Base-by-base conservation (phyloP, 1,140 invertebrate species). In the Oncopodura yosiiana region DNA sequence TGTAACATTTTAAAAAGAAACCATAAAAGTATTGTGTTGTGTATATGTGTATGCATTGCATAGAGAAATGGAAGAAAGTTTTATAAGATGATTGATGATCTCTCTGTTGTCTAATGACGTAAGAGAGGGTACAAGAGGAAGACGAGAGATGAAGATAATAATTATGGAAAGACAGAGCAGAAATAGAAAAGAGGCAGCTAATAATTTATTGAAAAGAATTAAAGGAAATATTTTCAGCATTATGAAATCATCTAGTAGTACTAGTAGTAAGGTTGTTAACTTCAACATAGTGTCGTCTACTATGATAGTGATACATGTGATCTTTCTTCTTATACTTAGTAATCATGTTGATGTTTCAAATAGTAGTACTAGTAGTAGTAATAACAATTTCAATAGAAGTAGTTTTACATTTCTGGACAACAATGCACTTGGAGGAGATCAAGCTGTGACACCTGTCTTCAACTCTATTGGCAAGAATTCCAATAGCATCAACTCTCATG, bases 291-390 rank as follows among this genome's bases (percentile, higher is more conserved):
- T 43, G 41, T 26, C 24, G 41, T 26, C 27, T 26, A 26, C 24
- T 14, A 32, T 32, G 19, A 30, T 46, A 46, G 44, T 46, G 44
- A 46, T 46, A 32, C 34, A 32, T 46, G 44, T 46, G 44, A 46
- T 46, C 27, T 21, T 46, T 46, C 34, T 46, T 32, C 9, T 46
- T 32, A 46, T 32, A 32, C 21, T 19, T 21, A 34, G 27, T 34
- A 5, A 19, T 32, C 27, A 32, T 46, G 27, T 46, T 19, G 44
- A 16, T 21, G n/a, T n/a, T n/a, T n/a, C n/a, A n/a, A n/a, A n/a
- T n/a, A 46, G 44, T 46, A 45, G 43, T n/a, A 46, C 4, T 46
- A 23, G 44, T 16, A 23, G 29, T 9, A 27, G 24, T 26, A 23
- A 12, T 14, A 44, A 27, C 26, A 44, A 44, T 44, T 44, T 44